Evolutionary conservation across 2,797 vertebrate genomes (phyloP), one percentile per base, ranked within the genome.

Genomic region (Bovichtus variegatus): DNA sequence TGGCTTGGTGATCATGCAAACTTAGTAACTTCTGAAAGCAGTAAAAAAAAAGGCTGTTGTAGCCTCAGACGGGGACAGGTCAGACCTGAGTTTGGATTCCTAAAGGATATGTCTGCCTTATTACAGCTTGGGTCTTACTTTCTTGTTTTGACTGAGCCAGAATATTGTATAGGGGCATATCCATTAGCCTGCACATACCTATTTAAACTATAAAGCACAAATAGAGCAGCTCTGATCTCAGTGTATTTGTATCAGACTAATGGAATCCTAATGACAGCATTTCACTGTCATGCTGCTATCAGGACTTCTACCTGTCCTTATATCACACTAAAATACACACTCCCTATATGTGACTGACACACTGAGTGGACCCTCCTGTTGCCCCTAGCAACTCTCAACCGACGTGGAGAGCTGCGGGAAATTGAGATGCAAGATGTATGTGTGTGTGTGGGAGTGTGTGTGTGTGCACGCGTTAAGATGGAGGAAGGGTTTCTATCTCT

Each of bases 351-450:
- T 69, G 64, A 67, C 69, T 60, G 74, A 65, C 68, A 70, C 68
- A 53, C 44, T 21, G 59, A 74, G 57, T 41, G 13, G 57, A 74
- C 73, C 66, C 36, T 78, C 71, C 77, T 70, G 85, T 87, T 86
- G 85, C 85, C 85, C 85, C 44, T 82, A 50, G 85, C 85, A 87
- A 89, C 88, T 53, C 85, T 77, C 78, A 65, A 51, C 77, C 15
- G 63, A 58, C 19, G 10, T 36, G 60, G 36, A 73, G 71, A 71
- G 73, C 60, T 47, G 50, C 12, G 29, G 57, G 82, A 77, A 80
- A 87, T 76, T 77, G 64, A 85, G 78, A 85, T 82, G 72, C 51
- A 41, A 71, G 74, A 54, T 69, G 68, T 71, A 62, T 65, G 51
- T 75, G 36, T 63, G 36, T 53, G 44, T 71, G 60, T 66, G 66